Evolutionary conservation across 2,113 vertebrate genomes (phyloP).

Genomic region (Plotosus lineatus): DNA sequence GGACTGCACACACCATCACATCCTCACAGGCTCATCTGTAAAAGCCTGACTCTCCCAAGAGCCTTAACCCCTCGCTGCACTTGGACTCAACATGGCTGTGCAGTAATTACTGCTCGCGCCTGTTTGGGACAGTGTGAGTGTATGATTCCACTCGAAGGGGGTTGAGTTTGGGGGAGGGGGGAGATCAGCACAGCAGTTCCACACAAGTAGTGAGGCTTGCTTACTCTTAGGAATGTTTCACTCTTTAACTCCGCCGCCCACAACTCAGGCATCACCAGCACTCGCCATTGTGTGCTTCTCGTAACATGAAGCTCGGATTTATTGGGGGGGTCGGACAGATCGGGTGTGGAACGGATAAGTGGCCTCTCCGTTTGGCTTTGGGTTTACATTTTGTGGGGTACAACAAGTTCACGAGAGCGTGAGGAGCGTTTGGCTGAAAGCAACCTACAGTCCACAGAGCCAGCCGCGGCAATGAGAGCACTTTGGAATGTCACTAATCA

Average conservation of each 20-base stretch:
- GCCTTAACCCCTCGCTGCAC: conserved; percentile 30
- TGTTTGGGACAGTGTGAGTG: conserved; percentile 44
- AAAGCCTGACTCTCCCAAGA: conserved; percentile 40
- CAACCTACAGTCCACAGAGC: conserved; percentile 15
- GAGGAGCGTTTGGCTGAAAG: conserved; percentile 23
- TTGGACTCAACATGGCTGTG: conserved; percentile 45
- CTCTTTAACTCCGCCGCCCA: not conserved
- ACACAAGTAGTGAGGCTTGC: conserved; percentile 7
- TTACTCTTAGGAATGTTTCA: conserved; percentile 26
- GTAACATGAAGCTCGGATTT: not conserved
- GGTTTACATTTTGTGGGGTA: not conserved
- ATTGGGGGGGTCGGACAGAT: conserved; percentile 24
- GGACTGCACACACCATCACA: not conserved
- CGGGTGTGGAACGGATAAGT: conserved; percentile 5
- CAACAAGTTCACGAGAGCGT: not conserved
- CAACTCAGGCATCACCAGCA: not conserved
- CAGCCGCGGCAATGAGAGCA: conserved; percentile 58
- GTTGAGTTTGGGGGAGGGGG: conserved; percentile 65
- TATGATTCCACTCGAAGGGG: conserved; percentile 1
- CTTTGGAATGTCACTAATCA: conserved; percentile 73
- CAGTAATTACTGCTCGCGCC: conserved; percentile 50
- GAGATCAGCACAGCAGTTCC: conserved; percentile 48
- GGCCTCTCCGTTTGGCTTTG: not conserved
- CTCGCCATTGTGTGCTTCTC: not conserved
- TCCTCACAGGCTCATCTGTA: conserved; percentile 28